Conservation (phyloP, 2,888 invertebrate genomes). For the Scrobipalpa atriplicella region DNA sequence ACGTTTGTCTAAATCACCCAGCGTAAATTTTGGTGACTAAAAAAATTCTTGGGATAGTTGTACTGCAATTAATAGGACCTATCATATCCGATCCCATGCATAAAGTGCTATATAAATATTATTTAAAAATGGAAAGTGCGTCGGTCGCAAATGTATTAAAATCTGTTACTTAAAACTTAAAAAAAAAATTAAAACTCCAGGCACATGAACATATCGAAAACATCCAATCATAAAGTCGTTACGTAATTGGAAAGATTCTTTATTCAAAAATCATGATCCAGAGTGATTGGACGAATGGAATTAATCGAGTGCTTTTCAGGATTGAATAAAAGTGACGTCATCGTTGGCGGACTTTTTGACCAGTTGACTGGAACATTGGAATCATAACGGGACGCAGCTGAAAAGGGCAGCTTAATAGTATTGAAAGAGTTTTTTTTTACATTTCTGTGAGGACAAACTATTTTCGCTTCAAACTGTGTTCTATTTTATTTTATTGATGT, state of each 20-base stretch:
- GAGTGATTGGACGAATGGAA: conserved; percentile 37
- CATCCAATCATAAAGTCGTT: conserved; percentile 7
- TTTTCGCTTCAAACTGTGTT: no score
- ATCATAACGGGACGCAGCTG: conserved; percentile 10
- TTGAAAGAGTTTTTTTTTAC: no score
- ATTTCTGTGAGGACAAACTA: no score
- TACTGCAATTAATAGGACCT: no score
- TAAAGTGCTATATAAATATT: no score
- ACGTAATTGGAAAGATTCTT: conserved; percentile 1
- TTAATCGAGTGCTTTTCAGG: conserved; percentile 42
- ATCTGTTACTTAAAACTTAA: no score
- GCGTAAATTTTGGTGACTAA: no score
- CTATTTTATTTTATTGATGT: no score
- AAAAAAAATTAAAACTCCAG: not conserved
- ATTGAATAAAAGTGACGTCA: conserved; percentile 42
- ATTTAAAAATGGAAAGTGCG: no score
- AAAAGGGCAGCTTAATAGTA: not conserved
- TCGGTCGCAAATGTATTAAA: not conserved
- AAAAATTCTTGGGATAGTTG: no score
- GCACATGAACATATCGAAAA: conserved; percentile 3
- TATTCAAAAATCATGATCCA: conserved; percentile 38
- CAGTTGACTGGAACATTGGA: conserved; percentile 38
- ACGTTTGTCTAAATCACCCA: no score
- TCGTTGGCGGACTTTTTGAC: conserved; percentile 39
- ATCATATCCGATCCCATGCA: no score